Evolutionary conservation across 2,797 vertebrate genomes (phyloP), one percentile per base, ranked within the genome.

Genomic region (Buceros bicornis): DNA sequence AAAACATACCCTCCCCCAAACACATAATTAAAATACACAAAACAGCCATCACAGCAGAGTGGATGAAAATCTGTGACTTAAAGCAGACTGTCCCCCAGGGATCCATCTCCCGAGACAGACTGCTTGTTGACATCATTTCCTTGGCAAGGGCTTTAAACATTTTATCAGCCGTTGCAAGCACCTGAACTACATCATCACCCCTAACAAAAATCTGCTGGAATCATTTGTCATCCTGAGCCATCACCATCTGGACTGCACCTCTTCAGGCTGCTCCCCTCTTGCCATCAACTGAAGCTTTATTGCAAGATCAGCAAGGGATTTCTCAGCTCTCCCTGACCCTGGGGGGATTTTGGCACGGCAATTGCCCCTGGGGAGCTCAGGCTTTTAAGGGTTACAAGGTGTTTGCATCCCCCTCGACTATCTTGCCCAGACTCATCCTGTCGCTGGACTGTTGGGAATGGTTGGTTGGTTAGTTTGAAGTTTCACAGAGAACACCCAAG

Each of bases 131-230:
- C 91, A 94, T 95, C 58, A 95, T 87, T 93, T 94, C 77, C 82
- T 94, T 96, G 80, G 90, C 73, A 96, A 82, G 45, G 24, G 16
- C 73, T 95, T 93, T 84, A 82, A 94, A 87, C 66, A 67, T 84
- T 95, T 93, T 96, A 93, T 95, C 91, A 93, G 91, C 51, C 85
- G 57, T 40, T 50, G 80, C 77, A 93, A 90, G 62, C 80, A 96
- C 87, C 91, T 95, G 73, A 96, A 90, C 74, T 80, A 71, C 42
- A 89, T 84, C 72, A 92, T 71, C 91, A 82, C 33, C 40, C 51
- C 81, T 82, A 90, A 84, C 35, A 90, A 91, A 93, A 90, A 83
- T 84, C 85, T 94, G 82, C 60, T 87, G 70, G 62, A 96, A 61
- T 84, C 10, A 89, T 96, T 60, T 95, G 80, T 93, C 82, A 82